A percentile compares a stretch with the other conserved stretches of the same genome.
These are phyloP conservation scores for Neoscelio sp. DNA, from an alignment of 2,888 invertebrate species.

Conservation along the genomic window DNA sequence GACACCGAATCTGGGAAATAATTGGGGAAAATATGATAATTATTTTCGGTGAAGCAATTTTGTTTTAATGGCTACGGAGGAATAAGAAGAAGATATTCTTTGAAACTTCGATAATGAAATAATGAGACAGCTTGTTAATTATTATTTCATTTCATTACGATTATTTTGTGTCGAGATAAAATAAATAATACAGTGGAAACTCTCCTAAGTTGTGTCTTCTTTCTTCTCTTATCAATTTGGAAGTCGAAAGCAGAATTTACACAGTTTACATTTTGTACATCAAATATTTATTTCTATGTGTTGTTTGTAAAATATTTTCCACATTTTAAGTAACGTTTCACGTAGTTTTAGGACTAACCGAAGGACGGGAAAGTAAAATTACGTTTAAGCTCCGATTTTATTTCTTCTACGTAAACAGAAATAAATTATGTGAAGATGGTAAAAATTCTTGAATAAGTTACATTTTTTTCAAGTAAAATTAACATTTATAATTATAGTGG, in stretches of 20 bases:
- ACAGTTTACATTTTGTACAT: no score
- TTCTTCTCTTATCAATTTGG: no score
- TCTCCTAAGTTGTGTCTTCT: no score
- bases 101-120: no score
- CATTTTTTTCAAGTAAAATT: conserved; percentile 15
- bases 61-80: conserved; percentile 14
- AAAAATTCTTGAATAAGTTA: not conserved
- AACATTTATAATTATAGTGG: conserved; percentile 34
- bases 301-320: no score
- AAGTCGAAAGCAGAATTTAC: no score
- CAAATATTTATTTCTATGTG: no score
- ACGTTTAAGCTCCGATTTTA: conserved; percentile 26
- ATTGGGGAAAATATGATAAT: conserved; percentile 49
- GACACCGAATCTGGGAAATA: not conserved
- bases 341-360: not conserved
- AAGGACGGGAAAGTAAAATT: conserved; percentile 5
- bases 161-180: no score
- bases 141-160: no score
- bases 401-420: conserved; percentile 39
- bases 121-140: conserved; percentile 4
- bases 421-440: conserved; percentile 38
- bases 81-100: no score
- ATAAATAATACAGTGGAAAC: no score
- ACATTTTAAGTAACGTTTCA: no score
- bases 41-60: conserved; percentile 48